Conservation (phyloP, 2,797 vertebrate species). For the Esox masquinongy region DNA sequence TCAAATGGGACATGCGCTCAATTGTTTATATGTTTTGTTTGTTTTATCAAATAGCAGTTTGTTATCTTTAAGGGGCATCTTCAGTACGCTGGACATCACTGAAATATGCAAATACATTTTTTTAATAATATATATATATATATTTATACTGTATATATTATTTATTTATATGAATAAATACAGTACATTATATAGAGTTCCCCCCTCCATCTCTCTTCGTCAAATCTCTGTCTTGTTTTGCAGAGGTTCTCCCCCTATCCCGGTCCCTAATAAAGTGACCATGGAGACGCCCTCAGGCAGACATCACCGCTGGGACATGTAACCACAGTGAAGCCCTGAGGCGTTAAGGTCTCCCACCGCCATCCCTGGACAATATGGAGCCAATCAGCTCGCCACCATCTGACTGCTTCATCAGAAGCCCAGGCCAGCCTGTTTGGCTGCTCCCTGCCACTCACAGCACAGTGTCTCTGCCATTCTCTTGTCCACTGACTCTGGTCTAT, state of each 20-base stretch:
- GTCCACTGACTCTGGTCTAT: no score
- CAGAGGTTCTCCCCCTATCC: background rate
- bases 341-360: background rate
- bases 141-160: no score
- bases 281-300: constrained; percentile 6
- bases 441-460: background rate
- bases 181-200: background rate
- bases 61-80: background rate
- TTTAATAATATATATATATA: no score
- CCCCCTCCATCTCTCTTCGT: no score
- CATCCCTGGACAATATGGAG: background rate
- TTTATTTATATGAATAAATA: no score
- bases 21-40: no score
- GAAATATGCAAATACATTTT: background rate
- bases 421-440: background rate
- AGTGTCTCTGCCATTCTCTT: background rate
- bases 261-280: constrained; percentile 4
- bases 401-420: constrained; percentile 16
- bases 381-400: constrained; percentile 3
- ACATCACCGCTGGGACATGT: constrained; percentile 15
- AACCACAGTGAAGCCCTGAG: background rate
- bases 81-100: background rate
- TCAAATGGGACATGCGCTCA: background rate
- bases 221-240: background rate
- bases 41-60: background rate